Percentiles rank a stretch among this genome's conserved stretches.
Conservation (phyloP, 2,113 vertebrate genomes). For the Phaetusa simplex region DNA sequence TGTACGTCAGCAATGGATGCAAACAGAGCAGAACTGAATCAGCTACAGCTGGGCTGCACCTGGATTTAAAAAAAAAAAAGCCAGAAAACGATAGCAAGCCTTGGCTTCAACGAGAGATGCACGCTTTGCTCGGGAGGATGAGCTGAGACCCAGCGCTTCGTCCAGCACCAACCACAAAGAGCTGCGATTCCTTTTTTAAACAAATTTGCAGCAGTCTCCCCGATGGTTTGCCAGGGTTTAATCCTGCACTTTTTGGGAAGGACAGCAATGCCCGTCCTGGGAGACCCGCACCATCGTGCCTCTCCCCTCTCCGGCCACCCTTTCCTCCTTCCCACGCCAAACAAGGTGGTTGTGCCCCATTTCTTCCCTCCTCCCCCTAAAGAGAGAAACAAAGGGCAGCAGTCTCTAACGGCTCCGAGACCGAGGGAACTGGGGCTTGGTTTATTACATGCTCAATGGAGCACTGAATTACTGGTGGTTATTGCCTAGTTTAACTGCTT, state of each 20-base stretch:
- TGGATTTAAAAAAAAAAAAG: neutral
- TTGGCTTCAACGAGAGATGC: neutral
- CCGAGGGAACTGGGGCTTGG: neutral
- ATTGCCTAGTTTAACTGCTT: conserved; percentile 46
- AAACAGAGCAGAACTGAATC: neutral
- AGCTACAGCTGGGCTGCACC: neutral
- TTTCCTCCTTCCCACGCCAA: neutral
- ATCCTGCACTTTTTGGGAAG: neutral
- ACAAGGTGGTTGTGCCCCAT: neutral
- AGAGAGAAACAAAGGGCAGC: neutral
- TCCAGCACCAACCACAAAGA: neutral
- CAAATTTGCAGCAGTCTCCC: neutral
- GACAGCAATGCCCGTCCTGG: fast-evolving
- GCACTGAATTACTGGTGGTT: conserved; percentile 56
- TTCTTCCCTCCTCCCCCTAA: neutral
- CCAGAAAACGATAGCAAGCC: neutral
- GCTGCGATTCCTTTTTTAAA: neutral
- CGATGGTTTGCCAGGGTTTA: neutral
- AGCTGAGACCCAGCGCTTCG: fast-evolving
- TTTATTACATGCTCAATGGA: conserved; percentile 59
- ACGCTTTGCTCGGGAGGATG: neutral
- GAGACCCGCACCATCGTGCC: neutral
- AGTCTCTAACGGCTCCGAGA: neutral
- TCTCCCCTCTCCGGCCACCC: neutral
- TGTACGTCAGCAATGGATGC: neutral